phyloP scores from a whole-genome alignment of 2,797 vertebrate species.

The Sciurus vulgaris region DNA sequence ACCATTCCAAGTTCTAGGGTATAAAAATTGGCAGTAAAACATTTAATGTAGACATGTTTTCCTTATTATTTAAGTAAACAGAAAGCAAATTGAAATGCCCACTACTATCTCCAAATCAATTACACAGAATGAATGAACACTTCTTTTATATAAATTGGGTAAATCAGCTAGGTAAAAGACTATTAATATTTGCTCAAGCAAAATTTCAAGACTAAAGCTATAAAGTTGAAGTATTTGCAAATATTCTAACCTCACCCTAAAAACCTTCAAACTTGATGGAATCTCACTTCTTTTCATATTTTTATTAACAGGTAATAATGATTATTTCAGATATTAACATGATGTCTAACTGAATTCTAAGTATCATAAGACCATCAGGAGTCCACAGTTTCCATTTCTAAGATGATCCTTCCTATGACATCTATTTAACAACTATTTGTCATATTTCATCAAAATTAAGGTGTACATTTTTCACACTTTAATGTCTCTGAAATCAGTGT shows the following conservation, averaged over 20 bases:
- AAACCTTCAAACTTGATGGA: background rate
- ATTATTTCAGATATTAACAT: background rate
- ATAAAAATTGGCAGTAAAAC: background rate
- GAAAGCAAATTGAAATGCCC: background rate
- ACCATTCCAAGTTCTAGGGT: background rate
- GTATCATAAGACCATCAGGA: background rate
- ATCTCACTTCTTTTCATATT: background rate
- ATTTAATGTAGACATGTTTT: background rate
- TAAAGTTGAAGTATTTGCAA: background rate
- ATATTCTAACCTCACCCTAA: background rate
- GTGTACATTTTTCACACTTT: background rate
- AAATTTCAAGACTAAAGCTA: conserved; percentile 17
- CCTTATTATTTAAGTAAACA: background rate
- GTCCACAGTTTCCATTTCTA: background rate
- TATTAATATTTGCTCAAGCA: conserved; percentile 3
- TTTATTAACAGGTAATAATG: background rate
- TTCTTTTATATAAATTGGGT: conserved; percentile 18
- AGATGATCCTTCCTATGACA: background rate
- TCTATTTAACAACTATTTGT: background rate
- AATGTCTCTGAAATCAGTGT: background rate
- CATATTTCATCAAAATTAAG: background rate
- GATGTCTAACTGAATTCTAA: background rate
- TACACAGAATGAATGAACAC: background rate
- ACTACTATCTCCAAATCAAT: background rate
- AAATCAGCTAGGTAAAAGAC: background rate